Conservation (phyloP, 2,888 invertebrate genomes). For the Antitype chi region DNA sequence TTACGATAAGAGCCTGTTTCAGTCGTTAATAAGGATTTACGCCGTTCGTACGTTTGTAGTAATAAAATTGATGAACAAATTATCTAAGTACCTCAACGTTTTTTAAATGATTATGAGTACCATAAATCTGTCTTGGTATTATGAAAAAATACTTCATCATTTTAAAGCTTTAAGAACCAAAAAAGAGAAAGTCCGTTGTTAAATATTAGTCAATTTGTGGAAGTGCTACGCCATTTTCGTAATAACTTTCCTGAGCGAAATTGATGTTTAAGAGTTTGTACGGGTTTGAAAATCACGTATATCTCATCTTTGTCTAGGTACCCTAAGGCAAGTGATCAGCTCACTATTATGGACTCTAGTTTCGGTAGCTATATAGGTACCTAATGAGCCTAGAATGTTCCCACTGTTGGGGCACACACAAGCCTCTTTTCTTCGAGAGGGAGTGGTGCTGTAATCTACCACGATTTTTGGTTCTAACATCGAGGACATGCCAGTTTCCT, state of each 20-base stretch:
- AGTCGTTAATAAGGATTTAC: constrained; percentile 47
- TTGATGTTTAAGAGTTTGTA: constrained; percentile 7
- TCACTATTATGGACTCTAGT: neutral
- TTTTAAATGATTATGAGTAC: constrained; percentile 2
- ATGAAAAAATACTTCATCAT: constrained; percentile 28
- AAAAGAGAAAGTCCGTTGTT: constrained; percentile 23
- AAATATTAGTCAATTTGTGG: constrained; percentile 41
- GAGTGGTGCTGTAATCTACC: no score
- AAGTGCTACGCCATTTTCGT: constrained; percentile 42
- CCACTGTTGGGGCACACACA: no score
- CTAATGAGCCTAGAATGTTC: no score
- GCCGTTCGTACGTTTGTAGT: constrained; percentile 30
- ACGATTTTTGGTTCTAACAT: no score
- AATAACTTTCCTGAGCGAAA: constrained; percentile 30
- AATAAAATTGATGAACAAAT: constrained; percentile 47
- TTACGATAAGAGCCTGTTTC: constrained; percentile 51
- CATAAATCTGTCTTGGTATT: constrained; percentile 30
- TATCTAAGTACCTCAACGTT: constrained; percentile 16
- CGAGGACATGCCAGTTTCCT: no score
- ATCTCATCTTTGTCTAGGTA: neutral
- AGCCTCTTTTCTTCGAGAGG: no score
- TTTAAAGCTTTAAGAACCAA: constrained; percentile 14
- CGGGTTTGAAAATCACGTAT: constrained; percentile 1
- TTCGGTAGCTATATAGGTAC: no score
- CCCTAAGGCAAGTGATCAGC: neutral